Percentiles rank a stretch among this genome's conserved stretches.
Evolutionary conservation across 2,888 invertebrate genomes (phyloP).

Genomic region (Odiellus spinosus): DNA sequence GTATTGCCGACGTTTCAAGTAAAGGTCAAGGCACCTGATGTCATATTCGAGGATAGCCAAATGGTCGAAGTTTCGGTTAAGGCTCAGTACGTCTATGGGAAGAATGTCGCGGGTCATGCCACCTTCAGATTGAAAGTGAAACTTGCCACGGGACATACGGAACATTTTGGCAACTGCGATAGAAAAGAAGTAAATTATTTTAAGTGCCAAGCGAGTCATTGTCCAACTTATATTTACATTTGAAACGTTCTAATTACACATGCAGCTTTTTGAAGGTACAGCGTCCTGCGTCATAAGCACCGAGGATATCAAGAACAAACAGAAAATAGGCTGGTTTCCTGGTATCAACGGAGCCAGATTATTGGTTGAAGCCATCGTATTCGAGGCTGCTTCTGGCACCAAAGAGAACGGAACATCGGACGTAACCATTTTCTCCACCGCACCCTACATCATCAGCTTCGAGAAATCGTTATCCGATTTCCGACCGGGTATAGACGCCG

Average conservation of each 20-base stretch:
- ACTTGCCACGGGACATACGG: neutral
- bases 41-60: constrained; percentile 12
- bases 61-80: constrained; percentile 7
- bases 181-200: neutral
- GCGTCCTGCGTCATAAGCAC: neutral
- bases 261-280: constrained; percentile 5
- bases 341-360: constrained; percentile 4
- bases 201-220: no score
- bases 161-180: neutral
- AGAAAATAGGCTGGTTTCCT: constrained; percentile 13
- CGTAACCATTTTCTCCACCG: constrained; percentile 7
- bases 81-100: constrained; percentile 9
- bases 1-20: constrained; percentile 19
- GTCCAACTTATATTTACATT: no score
- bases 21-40: constrained; percentile 15
- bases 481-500: constrained; percentile 13
- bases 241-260: no score
- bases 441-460: constrained; percentile 14
- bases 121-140: constrained; percentile 3
- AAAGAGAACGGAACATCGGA: constrained; percentile 10
- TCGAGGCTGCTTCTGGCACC: constrained; percentile 15
- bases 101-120: constrained; percentile 3
- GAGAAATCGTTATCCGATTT: constrained; percentile 11
- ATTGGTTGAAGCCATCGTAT: constrained; percentile 16
- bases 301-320: constrained; percentile 3